Evolutionary conservation across 2,888 invertebrate species (phyloP).

Genomic region (Drosophila glabriapex): DNA sequence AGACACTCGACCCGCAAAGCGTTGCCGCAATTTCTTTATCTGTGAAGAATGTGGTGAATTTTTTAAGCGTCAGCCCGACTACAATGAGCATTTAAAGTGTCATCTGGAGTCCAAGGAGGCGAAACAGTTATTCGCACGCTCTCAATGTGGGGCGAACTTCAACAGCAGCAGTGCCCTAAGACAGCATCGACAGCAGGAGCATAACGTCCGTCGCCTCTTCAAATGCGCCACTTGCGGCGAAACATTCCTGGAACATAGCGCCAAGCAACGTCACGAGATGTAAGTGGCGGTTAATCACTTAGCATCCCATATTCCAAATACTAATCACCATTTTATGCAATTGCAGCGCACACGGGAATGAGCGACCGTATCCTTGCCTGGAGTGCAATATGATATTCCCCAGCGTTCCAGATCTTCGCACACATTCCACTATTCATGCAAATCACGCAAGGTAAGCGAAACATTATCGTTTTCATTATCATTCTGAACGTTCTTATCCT

Average conservation of each 20-base stretch:
- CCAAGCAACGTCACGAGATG: slow-evolving; percentile 63
- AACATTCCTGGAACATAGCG: slow-evolving; percentile 46
- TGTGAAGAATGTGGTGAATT: slow-evolving; percentile 61
- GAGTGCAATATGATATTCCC: slow-evolving; percentile 54
- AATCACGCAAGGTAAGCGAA: slow-evolving; percentile 30
- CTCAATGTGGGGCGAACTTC: slow-evolving; percentile 39
- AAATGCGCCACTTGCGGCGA: slow-evolving; percentile 53
- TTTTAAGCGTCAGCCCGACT: slow-evolving; percentile 36
- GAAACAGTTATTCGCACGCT: slow-evolving; percentile 54
- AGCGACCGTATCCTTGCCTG: slow-evolving; percentile 73
- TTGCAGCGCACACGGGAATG: slow-evolving; percentile 65
- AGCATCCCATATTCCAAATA: not conserved
- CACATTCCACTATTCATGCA: slow-evolving; percentile 39
- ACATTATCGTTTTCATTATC: not conserved
- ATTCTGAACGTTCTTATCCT: not conserved
- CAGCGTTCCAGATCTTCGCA: slow-evolving; percentile 38
- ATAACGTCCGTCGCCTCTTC: slow-evolving; percentile 38
- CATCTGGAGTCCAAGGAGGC: slow-evolving; percentile 30
- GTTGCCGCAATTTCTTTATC: slow-evolving; percentile 63
- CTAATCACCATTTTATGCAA: not conserved
- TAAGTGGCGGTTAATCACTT: slow-evolving; percentile 20
- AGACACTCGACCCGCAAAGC: slow-evolving; percentile 37
- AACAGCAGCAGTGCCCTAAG: slow-evolving; percentile 33
- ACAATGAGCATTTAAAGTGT: slow-evolving; percentile 38
- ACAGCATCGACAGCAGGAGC: slow-evolving; percentile 31